Conservation (phyloP, 2,113 vertebrate genomes). For the Tyrannus savana region DNA sequence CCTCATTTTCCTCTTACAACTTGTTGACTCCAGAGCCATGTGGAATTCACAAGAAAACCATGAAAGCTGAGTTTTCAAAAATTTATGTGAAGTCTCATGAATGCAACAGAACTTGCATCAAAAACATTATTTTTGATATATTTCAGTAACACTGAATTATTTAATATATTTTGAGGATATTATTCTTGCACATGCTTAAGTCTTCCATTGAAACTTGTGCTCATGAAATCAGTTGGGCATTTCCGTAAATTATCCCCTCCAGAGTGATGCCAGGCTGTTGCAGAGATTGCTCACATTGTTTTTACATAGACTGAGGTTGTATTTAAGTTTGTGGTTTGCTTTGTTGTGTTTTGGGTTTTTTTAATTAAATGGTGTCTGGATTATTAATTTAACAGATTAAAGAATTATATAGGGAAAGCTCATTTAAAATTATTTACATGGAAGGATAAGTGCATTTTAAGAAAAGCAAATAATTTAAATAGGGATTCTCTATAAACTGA, state of each 20-base stretch:
- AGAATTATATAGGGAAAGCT: background rate
- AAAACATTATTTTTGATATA: background rate
- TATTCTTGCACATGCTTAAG: background rate
- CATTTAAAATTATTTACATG: background rate
- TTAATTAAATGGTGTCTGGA: background rate
- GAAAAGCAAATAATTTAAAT: background rate
- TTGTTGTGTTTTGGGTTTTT: background rate
- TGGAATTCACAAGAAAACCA: background rate
- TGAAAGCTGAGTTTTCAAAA: background rate
- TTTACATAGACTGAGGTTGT: background rate
- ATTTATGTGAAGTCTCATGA: background rate
- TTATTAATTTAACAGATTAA: background rate
- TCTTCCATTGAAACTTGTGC: background rate
- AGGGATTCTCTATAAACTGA: background rate
- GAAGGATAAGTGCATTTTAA: background rate
- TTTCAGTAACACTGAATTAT: background rate
- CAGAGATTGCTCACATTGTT: background rate
- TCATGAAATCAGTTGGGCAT: background rate
- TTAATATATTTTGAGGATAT: background rate
- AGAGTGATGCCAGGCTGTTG: background rate
- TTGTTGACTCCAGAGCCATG: background rate
- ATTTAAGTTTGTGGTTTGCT: background rate
- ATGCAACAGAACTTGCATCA: background rate
- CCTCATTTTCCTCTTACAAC: background rate
- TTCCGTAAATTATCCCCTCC: background rate